Percentiles rank a stretch among this genome's conserved stretches.
Evolutionary conservation across 2,113 vertebrate genomes (phyloP).

Genomic region (Connochaetes taurinus): DNA sequence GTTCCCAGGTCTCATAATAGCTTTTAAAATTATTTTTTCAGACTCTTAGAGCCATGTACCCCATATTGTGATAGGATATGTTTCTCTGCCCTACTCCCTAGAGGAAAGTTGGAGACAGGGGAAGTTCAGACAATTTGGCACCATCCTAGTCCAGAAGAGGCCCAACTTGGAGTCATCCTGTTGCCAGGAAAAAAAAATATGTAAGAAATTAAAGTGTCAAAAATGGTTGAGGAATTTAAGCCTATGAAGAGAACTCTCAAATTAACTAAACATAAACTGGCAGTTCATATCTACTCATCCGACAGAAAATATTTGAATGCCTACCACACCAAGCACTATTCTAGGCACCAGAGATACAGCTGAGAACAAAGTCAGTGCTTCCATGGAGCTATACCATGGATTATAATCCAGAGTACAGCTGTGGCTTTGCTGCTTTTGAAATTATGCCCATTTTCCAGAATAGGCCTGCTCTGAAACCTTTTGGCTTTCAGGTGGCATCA

Average conservation of each 20-base stretch:
- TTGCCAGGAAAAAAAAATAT: neutral
- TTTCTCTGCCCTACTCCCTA: slow-evolving; percentile 9
- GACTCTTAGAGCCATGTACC: neutral
- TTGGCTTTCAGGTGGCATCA: neutral
- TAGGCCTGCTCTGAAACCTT: neutral
- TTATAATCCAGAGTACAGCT: neutral
- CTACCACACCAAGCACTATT: neutral
- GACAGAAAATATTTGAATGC: neutral
- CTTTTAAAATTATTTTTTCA: slow-evolving; percentile 61
- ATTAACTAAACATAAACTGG: neutral
- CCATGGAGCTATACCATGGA: neutral
- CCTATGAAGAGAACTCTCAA: neutral
- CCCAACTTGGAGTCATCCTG: neutral
- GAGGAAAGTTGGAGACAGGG: neutral
- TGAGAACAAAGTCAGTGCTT: neutral
- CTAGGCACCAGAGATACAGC: neutral
- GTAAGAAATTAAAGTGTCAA: neutral
- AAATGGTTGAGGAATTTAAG: neutral
- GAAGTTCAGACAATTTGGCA: slow-evolving; percentile 23
- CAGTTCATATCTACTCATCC: neutral
- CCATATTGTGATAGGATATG: neutral
- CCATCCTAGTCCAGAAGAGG: neutral
- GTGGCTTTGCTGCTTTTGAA: neutral
- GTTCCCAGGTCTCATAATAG: slow-evolving; percentile 1
- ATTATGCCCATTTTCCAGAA: neutral